Conservation (phyloP, 2,113 vertebrate genomes). For the Theristicus caerulescens region DNA sequence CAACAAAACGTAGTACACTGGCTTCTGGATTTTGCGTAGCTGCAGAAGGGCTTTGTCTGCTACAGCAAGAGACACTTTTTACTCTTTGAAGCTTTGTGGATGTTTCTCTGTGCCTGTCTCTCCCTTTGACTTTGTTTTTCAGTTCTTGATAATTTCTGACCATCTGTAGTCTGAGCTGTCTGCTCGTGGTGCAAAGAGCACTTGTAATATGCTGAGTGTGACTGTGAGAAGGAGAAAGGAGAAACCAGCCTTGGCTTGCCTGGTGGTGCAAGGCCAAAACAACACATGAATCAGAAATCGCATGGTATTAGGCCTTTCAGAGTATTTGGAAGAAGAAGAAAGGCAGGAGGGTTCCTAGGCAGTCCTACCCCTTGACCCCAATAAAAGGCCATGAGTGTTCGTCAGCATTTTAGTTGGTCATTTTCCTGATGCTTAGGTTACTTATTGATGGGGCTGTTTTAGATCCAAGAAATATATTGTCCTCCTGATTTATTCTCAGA, state of each 20-base stretch:
- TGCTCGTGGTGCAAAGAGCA: background rate
- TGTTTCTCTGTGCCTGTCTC: background rate
- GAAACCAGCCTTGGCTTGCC: background rate
- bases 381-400: conserved; percentile 44
- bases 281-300: background rate
- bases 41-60: background rate
- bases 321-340: conserved; percentile 32
- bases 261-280: background rate
- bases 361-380: conserved; percentile 58
- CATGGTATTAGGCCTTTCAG: background rate
- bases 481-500: conserved; percentile 61
- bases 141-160: background rate
- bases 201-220: background rate
- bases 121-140: background rate
- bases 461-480: conserved; percentile 66
- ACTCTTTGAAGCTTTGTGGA: background rate
- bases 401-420: conserved; percentile 57
- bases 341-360: conserved; percentile 24
- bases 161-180: background rate
- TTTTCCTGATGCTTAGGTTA: conserved; percentile 65
- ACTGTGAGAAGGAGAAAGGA: background rate
- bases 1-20: background rate
- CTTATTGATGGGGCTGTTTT: conserved; percentile 61
- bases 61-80: background rate
- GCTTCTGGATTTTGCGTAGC: background rate